A percentile compares a stretch with the other conserved stretches of the same genome.
Conservation (phyloP, 2,113 vertebrate genomes). For the Stomatorhinus ivindoensis region DNA sequence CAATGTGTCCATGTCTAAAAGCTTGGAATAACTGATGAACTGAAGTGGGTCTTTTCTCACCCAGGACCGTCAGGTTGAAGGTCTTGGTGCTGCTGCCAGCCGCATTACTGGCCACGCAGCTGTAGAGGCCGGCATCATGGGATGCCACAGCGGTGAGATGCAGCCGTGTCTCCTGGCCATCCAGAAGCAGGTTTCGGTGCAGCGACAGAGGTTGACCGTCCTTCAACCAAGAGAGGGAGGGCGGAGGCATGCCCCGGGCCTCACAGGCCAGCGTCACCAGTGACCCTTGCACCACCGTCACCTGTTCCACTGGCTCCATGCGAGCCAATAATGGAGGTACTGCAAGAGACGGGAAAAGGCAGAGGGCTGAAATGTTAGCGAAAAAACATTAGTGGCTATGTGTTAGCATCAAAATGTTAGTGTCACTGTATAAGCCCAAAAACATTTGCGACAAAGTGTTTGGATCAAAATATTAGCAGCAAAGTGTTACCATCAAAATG, state of each 20-base stretch:
- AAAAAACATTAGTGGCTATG: not conserved
- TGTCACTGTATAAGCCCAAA: not conserved
- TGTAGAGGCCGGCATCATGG: conserved; percentile 66
- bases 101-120: conserved; percentile 73
- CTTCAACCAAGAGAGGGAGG: conserved; percentile 74
- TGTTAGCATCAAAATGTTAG: not conserved
- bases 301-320: conserved; percentile 56
- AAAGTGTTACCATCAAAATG: not conserved
- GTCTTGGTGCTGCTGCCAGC: conserved; percentile 73
- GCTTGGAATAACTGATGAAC: not conserved
- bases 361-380: not conserved
- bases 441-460: not conserved
- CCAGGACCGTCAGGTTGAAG: conserved; percentile 74
- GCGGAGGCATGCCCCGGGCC: conserved; percentile 70
- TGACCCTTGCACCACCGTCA: conserved; percentile 66
- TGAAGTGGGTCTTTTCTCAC: conserved; percentile 47
- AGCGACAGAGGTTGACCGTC: conserved; percentile 62
- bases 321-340: conserved; percentile 70
- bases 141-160: conserved; percentile 54
- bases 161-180: conserved; percentile 58
- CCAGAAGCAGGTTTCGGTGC: conserved; percentile 54
- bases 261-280: conserved; percentile 72
- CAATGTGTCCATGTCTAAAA: not conserved
- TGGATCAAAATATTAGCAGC: not conserved
- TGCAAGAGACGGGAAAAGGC: conserved; percentile 31